phyloP scores from a whole-genome alignment of 2,113 vertebrate genomes.

The Phocoena sinus region DNA sequence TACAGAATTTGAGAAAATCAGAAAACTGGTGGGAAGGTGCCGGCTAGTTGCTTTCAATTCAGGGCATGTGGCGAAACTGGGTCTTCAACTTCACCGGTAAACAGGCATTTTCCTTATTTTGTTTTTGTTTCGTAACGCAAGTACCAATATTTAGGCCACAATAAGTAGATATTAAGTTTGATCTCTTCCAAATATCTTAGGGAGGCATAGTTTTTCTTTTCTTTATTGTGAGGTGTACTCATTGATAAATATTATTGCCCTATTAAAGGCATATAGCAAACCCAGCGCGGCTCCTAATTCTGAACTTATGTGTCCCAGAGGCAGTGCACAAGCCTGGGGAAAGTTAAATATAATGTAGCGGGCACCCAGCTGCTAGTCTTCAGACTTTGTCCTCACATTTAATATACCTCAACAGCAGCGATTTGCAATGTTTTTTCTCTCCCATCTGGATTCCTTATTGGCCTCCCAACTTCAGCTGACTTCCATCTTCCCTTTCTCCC shows the following conservation, averaged over 20 bases:
- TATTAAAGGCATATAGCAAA: neutral
- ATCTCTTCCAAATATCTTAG: slow-evolving; percentile 8
- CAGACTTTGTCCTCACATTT: neutral
- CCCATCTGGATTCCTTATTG: neutral
- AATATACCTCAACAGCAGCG: neutral
- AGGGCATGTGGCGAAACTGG: neutral
- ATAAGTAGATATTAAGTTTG: neutral
- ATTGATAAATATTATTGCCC: neutral
- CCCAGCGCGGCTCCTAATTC: neutral
- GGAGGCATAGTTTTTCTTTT: neutral
- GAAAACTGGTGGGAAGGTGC: neutral
- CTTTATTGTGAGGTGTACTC: neutral
- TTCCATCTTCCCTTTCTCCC: neutral
- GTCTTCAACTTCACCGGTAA: neutral
- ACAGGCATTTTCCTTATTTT: neutral
- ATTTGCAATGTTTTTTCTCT: slow-evolving; percentile 20
- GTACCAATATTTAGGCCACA: neutral
- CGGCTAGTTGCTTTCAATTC: neutral
- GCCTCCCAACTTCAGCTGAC: neutral
- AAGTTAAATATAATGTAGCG: neutral
- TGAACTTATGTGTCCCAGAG: neutral
- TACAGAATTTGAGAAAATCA: neutral
- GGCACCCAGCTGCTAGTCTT: neutral
- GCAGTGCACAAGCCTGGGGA: neutral
- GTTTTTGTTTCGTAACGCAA: neutral